Base-by-base conservation (phyloP, 2,113 vertebrate species). In the Cathartes aura region DNA sequence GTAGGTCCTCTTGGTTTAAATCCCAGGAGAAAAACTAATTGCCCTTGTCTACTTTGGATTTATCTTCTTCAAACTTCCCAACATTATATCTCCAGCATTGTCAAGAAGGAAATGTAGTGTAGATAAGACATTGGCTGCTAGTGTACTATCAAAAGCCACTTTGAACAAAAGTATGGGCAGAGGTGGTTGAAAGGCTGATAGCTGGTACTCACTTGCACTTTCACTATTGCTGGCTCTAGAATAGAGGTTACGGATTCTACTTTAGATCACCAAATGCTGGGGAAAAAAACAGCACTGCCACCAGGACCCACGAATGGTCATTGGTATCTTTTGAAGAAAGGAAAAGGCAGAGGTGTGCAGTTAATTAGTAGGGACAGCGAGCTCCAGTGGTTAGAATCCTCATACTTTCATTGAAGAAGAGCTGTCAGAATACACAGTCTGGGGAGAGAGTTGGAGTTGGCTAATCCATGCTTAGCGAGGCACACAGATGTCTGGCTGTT, bases 271-370 rank as follows among this genome's bases (percentile, higher is more conserved):
- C 73, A 73, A 73, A 68, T 68, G 15, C 53, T 81, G 22, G 26
- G 43, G 8, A 34, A 64, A 70, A 80, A 73, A 5, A 1, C 21
- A 27, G 8, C 45, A 17, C 3, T 66, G 12, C 5, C 45, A 63
- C 26, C 0, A 0, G 9, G 29, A 12, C 6, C 38, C n/a, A 15
- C 0, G 1, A 53, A 53, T 68, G 6, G 30, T 63, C 68, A 29
- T 8, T 26, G 30, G 19, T 53, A 87, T 29, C 5, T 76, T 53
- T 27, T 42, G 11, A 56, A 42, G 24, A 81, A 53, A 30, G 16
- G 16, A 80, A 83, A 75, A 62, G 26, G 29, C 75, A 91, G 58
- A 82, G 23, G 9, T 24, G 20, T 12, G 11, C 11, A 43, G 38
- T 34, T 32, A 58, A 32, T 58, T 58, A 53, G 40, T 27, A 87